phyloP scores from a whole-genome alignment of 2,113 vertebrate genomes.

The Eonycteris spelaea region DNA sequence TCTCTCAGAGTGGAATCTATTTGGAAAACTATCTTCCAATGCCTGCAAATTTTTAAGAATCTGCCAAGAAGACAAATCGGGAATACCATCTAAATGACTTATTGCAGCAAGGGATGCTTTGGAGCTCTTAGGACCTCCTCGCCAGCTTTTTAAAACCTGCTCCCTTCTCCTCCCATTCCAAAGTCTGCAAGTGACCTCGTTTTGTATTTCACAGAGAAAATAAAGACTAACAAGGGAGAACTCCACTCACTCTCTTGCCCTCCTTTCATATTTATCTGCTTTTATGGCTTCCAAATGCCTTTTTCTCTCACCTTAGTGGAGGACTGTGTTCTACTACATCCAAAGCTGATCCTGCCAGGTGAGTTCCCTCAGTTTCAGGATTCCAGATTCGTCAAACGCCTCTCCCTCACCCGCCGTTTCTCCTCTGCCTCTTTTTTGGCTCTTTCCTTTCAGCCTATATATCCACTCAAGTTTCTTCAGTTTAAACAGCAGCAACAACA shows the following conservation, averaged over 20 bases:
- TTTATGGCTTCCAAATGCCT: neutral
- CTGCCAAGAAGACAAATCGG: conserved; percentile 68
- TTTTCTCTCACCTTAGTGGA: neutral
- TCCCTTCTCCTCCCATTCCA: neutral
- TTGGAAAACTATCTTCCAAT: conserved; percentile 73
- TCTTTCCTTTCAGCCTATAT: neutral
- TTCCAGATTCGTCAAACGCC: neutral
- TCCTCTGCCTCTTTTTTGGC: neutral
- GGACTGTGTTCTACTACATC: neutral
- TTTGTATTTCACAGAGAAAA: neutral
- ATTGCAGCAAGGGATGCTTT: conserved; percentile 90
- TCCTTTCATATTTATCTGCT: neutral
- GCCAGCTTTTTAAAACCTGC: conserved; percentile 78
- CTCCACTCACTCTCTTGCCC: neutral
- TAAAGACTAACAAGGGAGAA: neutral
- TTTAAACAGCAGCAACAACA: neutral
- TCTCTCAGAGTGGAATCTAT: conserved; percentile 59
- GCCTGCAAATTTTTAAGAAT: conserved; percentile 55
- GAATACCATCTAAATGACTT: conserved; percentile 72
- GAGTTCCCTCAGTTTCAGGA: neutral
- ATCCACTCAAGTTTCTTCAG: neutral
- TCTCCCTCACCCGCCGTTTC: neutral
- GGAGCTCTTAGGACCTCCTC: conserved; percentile 90
- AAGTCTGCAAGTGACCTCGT: neutral
- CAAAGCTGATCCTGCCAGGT: neutral